These are phyloP conservation scores for Labroides dimidiatus DNA, from an alignment of 2,797 vertebrate species.

Conservation along the genomic window DNA sequence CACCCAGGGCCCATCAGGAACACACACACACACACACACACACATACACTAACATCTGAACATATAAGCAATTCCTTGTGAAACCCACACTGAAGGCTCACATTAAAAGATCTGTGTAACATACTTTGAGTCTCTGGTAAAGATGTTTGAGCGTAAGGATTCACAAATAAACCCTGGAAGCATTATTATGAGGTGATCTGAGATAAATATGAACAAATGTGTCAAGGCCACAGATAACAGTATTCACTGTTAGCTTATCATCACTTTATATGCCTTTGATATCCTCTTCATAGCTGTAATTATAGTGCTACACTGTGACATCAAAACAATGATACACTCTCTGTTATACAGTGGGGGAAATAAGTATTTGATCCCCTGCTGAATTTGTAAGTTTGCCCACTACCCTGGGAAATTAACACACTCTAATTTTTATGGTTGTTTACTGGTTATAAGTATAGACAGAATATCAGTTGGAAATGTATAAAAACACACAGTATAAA, in stretches of 20 bases:
- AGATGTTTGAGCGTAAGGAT: neutral
- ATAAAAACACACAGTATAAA: too few species aligned
- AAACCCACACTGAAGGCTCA: constrained; percentile 26
- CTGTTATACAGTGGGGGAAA: too few species aligned
- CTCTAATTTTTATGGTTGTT: too few species aligned
- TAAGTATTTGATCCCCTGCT: too few species aligned
- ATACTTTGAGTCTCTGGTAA: neutral
- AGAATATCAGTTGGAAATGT: too few species aligned
- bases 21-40: constrained; percentile 28
- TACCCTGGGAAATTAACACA: too few species aligned
- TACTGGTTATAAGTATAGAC: too few species aligned
- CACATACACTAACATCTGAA: constrained; percentile 36
- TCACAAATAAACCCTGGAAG: neutral
- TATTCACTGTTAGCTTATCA: neutral
- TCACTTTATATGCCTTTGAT: neutral
- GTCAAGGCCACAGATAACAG: neutral
- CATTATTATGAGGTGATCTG: too few species aligned
- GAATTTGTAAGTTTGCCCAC: too few species aligned
- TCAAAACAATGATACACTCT: neutral
- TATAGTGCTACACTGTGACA: too few species aligned
- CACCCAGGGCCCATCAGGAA: constrained; percentile 49
- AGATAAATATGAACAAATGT: neutral
- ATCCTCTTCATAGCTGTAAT: too few species aligned
- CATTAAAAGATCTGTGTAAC: neutral
- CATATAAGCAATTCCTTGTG: constrained; percentile 42